These are phyloP conservation scores for Phocoena phocoena DNA, from an alignment of 2,113 vertebrate genomes.

Conservation along the genomic window DNA sequence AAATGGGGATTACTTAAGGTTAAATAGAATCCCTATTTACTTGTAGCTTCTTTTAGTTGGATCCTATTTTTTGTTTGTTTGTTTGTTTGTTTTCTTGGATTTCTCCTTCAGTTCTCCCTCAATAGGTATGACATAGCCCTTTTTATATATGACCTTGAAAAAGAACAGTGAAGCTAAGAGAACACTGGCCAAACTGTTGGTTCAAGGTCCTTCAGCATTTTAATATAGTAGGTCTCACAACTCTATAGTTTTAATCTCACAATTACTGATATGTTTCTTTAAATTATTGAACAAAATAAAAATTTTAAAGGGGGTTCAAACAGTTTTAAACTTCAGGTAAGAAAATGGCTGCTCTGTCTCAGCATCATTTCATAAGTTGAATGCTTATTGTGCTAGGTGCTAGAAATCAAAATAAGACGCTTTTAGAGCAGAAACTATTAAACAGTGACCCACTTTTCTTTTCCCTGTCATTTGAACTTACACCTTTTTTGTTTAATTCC, in stretches of 20 bases:
- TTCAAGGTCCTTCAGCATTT: not conserved
- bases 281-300: slow-evolving; percentile 33
- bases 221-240: not conserved
- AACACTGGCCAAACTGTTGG: not conserved
- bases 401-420: not conserved
- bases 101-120: not conserved
- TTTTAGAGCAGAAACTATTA: slow-evolving; percentile 21
- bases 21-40: slow-evolving; percentile 11
- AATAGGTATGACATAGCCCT: not conserved
- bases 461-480: slow-evolving; percentile 8
- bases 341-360: not conserved
- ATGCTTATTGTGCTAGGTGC: not conserved
- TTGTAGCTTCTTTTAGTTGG: not conserved
- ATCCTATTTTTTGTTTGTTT: not conserved
- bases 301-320: not conserved
- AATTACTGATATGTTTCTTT: slow-evolving; percentile 14
- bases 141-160: not conserved
- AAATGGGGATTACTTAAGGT: not conserved
- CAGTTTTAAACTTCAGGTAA: not conserved
- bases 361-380: not conserved
- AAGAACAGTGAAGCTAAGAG: not conserved
- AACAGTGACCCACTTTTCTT: not conserved
- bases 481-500: slow-evolving; percentile 1
- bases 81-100: not conserved
- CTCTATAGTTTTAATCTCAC: slow-evolving; percentile 8